Percentiles rank a stretch among this genome's conserved stretches.
Evolutionary conservation across 2,888 invertebrate genomes (phyloP).

Genomic region (Antheraea yamamai): DNA sequence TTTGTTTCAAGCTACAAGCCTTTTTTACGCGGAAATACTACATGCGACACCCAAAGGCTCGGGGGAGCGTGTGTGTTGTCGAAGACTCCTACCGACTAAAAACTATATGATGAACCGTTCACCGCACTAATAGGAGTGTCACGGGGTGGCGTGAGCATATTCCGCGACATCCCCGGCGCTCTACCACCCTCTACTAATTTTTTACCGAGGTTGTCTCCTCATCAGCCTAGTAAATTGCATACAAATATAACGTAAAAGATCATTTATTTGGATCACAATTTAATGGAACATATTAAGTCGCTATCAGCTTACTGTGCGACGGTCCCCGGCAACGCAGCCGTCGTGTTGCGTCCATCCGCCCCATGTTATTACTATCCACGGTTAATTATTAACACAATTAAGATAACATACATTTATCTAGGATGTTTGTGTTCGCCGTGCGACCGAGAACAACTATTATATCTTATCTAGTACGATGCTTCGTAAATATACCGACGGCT

Average conservation of each 20-base stretch:
- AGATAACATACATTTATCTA: slow-evolving; percentile 52
- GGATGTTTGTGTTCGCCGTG: slow-evolving; percentile 36
- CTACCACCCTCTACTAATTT: no score
- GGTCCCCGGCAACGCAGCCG: neutral
- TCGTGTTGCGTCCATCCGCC: slow-evolving; percentile 10
- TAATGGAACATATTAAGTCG: neutral
- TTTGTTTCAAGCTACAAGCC: no score
- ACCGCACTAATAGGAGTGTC: no score
- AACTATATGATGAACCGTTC: no score
- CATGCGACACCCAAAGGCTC: no score
- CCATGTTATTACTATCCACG: slow-evolving; percentile 24
- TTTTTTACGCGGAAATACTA: no score
- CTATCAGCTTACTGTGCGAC: neutral
- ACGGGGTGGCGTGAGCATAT: no score
- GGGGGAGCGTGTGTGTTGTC: no score
- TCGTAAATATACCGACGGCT: slow-evolving; percentile 3
- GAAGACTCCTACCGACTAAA: no score
- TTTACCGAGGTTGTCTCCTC: no score
- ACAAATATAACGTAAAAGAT: neutral
- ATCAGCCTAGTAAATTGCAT: neutral
- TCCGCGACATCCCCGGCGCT: no score
- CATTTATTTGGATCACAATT: neutral
- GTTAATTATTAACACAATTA: slow-evolving; percentile 56
- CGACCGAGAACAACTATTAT: slow-evolving; percentile 15
- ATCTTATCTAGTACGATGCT: slow-evolving; percentile 15